Conservation (phyloP, 2,797 vertebrate species). For the Propithecus perrieri region DNA sequence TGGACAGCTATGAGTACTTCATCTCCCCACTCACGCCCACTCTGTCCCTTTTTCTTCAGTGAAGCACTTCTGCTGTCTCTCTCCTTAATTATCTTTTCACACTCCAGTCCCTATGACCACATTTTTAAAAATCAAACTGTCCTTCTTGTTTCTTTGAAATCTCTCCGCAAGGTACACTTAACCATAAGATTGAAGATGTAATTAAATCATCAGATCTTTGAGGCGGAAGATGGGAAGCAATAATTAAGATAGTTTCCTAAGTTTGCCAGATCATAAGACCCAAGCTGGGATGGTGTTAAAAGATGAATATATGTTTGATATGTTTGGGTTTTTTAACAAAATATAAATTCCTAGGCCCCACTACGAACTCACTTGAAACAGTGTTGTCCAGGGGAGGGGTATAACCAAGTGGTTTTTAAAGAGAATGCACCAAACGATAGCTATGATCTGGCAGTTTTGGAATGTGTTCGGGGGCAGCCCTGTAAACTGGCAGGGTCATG, state of each 20-base stretch:
- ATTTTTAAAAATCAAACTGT: slow-evolving; percentile 44
- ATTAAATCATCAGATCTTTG: slow-evolving; percentile 57
- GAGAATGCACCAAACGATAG: not conserved
- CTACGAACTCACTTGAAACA: not conserved
- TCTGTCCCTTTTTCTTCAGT: not conserved
- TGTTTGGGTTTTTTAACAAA: not conserved
- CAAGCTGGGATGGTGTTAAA: not conserved
- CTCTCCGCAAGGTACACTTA: slow-evolving; percentile 53
- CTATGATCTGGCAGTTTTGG: not conserved
- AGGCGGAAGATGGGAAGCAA: not conserved
- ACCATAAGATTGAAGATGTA: not conserved
- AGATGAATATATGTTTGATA: not conserved
- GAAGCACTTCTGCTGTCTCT: slow-evolving; percentile 51
- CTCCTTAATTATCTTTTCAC: slow-evolving; percentile 70
- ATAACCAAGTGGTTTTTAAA: not conserved
- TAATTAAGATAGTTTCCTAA: slow-evolving; percentile 30
- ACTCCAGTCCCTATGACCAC: slow-evolving; percentile 49
- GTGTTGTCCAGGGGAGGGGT: not conserved
- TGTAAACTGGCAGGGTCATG: not conserved
- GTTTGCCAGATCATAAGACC: not conserved
- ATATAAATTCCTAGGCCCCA: not conserved
- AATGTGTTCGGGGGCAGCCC: not conserved
- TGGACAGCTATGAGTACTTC: not conserved
- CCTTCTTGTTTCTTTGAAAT: slow-evolving; percentile 54
- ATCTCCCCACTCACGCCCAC: not conserved